Percentiles rank a stretch among this genome's conserved stretches.
Conservation (phyloP, 2,113 vertebrate species). For the Antechinus flavipes region DNA sequence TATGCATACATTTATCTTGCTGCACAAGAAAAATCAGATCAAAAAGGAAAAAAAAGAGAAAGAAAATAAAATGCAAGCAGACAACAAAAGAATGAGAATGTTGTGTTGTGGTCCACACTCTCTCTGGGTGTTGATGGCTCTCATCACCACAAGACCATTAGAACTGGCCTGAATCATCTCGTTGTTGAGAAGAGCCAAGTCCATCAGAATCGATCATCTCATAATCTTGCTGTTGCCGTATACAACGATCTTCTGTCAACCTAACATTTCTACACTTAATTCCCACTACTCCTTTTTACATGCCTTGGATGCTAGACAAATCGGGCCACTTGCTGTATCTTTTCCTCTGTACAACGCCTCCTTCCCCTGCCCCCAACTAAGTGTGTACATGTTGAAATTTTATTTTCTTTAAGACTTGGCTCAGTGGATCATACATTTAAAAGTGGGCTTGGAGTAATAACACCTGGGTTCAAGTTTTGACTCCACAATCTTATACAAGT, state of each 20-base stretch:
- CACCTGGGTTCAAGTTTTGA: constrained; percentile 25
- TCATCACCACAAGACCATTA: too few species aligned
- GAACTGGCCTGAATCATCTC: too few species aligned
- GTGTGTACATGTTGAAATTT: not conserved
- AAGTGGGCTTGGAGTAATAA: not conserved
- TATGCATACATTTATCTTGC: too few species aligned
- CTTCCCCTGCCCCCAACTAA: not conserved
- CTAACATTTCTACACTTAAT: not conserved
- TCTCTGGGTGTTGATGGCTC: too few species aligned
- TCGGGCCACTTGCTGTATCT: not conserved
- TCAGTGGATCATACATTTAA: not conserved
- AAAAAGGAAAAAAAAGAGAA: too few species aligned
- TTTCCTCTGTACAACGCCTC: not conserved
- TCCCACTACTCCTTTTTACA: not conserved
- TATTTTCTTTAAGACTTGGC: not conserved
- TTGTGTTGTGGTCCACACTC: too few species aligned
- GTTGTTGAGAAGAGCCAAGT: too few species aligned
- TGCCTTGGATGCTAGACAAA: not conserved
- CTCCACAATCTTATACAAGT: not conserved
- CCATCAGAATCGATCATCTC: too few species aligned
- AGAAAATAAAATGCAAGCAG: too few species aligned
- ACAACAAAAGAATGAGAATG: too few species aligned
- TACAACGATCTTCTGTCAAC: not conserved
- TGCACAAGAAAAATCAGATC: too few species aligned
- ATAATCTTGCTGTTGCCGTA: too few species aligned